phyloP scores from a whole-genome alignment of 1,140 invertebrate genomes.

The Rhizoglyphus robini region DNA sequence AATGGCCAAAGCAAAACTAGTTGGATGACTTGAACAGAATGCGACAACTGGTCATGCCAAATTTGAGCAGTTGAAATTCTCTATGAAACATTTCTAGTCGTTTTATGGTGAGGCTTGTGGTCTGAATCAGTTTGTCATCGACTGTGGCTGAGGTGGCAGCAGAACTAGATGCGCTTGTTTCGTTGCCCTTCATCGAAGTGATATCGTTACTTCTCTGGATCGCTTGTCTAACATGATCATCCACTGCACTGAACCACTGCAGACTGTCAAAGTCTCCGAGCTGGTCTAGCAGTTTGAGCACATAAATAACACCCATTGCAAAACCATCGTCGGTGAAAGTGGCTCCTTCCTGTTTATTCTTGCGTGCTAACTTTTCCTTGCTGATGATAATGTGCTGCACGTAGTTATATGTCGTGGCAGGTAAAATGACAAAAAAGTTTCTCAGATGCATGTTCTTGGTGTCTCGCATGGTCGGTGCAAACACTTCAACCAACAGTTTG shows the following conservation, averaged over 20 bases:
- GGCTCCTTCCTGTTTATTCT: conserved; percentile 56
- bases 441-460: conserved; percentile 61
- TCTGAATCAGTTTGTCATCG: conserved; percentile 71
- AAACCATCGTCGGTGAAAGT: conserved; percentile 97
- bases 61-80: conserved; percentile 81
- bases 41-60: conserved; percentile 56
- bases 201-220: neutral
- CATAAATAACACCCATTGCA: conserved; percentile 74
- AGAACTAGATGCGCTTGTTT: neutral
- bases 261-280: conserved; percentile 73
- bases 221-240: conserved; percentile 40
- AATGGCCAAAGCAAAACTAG: too few species aligned
- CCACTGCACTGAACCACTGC: conserved; percentile 87
- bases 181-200: neutral
- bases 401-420: conserved; percentile 84
- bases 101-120: conserved; percentile 75
- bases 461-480: conserved; percentile 71
- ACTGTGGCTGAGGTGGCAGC: conserved; percentile 23
- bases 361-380: conserved; percentile 78
- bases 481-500: conserved; percentile 81
- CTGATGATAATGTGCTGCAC: conserved; percentile 80
- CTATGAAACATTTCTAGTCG: conserved; percentile 62
- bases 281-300: conserved; percentile 49
- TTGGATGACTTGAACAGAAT: conserved; percentile 20
- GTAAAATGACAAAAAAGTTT: conserved; percentile 87